Percentiles rank a stretch among this genome's conserved stretches.
These are phyloP conservation scores for Melanocharis versteri DNA, from an alignment of 2,113 vertebrate genomes.

Conservation along the genomic window DNA sequence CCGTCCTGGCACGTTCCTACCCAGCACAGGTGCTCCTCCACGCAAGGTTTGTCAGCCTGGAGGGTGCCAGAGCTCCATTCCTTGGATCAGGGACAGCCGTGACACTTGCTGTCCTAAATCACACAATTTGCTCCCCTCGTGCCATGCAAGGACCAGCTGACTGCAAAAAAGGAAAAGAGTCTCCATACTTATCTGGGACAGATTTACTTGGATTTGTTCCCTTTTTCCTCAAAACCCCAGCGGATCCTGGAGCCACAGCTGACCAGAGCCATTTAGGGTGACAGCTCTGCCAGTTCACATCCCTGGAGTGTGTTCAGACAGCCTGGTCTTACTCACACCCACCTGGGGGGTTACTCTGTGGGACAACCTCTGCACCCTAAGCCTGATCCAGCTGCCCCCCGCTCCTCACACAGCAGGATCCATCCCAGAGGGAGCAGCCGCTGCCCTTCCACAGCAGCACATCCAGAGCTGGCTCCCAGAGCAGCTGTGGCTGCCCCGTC, in stretches of 20 bases:
- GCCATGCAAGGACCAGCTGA: neutral
- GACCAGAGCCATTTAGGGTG: neutral
- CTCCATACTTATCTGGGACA: neutral
- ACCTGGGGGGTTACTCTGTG: neutral
- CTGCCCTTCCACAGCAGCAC: neutral
- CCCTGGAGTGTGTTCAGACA: neutral
- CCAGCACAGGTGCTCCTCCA: neutral
- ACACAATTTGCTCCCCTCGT: neutral
- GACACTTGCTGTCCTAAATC: neutral
- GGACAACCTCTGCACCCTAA: neutral
- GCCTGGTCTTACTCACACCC: neutral
- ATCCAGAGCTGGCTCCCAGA: neutral
- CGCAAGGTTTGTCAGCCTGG: neutral
- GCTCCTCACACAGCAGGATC: neutral
- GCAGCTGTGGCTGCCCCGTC: neutral
- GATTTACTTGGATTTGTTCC: neutral
- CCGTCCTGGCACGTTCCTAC: neutral
- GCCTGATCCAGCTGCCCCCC: neutral
- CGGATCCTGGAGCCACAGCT: accelerated
- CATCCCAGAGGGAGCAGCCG: neutral
- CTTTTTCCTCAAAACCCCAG: neutral
- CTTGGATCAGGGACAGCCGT: neutral
- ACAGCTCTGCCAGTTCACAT: neutral
- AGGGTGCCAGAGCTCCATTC: neutral
- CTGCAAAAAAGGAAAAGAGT: neutral